These are phyloP conservation scores for Griposia aprilina DNA, from an alignment of 2,888 invertebrate species.

Conservation along the genomic window DNA sequence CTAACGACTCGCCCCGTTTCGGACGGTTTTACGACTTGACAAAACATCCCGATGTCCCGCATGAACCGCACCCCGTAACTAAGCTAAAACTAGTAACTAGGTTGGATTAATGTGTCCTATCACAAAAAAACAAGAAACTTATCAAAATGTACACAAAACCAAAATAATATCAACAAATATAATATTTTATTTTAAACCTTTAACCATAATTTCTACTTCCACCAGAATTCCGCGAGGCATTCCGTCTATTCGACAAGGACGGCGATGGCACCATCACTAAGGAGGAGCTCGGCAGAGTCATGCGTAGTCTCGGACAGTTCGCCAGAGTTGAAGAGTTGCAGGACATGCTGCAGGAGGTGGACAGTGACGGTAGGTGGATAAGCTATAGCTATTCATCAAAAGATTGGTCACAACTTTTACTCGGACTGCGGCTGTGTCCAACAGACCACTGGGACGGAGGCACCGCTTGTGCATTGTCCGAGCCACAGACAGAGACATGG, in stretches of 20 bases:
- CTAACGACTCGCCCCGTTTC: background rate
- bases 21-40: background rate
- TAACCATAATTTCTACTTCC: background rate
- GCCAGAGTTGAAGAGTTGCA: constrained; percentile 96
- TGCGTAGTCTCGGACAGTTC: constrained; percentile 96
- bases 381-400: background rate
- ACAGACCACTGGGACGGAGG: background rate
- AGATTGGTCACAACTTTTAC: background rate
- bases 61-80: background rate
- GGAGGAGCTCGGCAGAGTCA: constrained; percentile 95
- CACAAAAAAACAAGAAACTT: background rate
- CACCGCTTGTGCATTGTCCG: background rate
- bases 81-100: background rate
- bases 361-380: constrained; percentile 92
- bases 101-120: background rate
- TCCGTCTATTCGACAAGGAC: constrained; percentile 96
- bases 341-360: constrained; percentile 96
- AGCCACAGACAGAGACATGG: background rate
- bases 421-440: background rate
- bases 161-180: too few relatives aligned
- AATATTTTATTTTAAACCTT: background rate
- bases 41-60: background rate
- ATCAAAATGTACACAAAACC: too few relatives aligned
- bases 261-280: constrained; percentile 97
- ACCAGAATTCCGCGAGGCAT: constrained; percentile 95